Evolutionary conservation across 1,140 invertebrate species (phyloP).

Genomic region (Chrysomallon squamiferum): DNA sequence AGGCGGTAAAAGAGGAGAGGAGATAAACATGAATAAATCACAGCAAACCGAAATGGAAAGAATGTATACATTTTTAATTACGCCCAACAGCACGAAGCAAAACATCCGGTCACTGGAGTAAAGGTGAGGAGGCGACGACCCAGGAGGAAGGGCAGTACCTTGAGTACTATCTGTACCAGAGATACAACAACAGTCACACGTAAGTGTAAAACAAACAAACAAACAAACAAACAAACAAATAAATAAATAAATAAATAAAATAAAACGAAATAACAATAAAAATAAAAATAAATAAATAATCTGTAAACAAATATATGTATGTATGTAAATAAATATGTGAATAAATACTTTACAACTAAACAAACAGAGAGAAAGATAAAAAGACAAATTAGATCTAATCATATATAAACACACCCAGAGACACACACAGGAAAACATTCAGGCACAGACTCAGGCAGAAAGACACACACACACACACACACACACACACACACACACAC

Average conservation of each 20-base stretch:
- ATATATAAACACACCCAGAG: not conserved
- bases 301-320: too few relatives aligned
- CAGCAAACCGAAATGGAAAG: too few relatives aligned
- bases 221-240: too few relatives aligned
- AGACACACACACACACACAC: not conserved
- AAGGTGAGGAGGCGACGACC: not conserved
- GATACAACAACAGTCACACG: not conserved
- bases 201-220: not conserved
- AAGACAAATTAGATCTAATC: not conserved
- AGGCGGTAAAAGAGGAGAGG: too few relatives aligned
- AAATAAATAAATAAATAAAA: too few relatives aligned
- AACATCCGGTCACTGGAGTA: too few relatives aligned
- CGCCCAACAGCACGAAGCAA: too few relatives aligned
- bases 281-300: not conserved
- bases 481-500: conserved; percentile 2
- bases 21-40: too few relatives aligned
- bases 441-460: not conserved
- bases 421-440: not conserved
- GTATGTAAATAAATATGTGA: too few relatives aligned
- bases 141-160: not conserved
- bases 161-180: not conserved
- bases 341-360: too few relatives aligned
- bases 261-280: not conserved
- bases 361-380: conserved; percentile 4
- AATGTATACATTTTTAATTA: too few relatives aligned